Percentiles rank a stretch among this genome's conserved stretches.
Conservation (phyloP, 53 echinoderm and acorn worm species). For the Temnopleurus reevesii region DNA sequence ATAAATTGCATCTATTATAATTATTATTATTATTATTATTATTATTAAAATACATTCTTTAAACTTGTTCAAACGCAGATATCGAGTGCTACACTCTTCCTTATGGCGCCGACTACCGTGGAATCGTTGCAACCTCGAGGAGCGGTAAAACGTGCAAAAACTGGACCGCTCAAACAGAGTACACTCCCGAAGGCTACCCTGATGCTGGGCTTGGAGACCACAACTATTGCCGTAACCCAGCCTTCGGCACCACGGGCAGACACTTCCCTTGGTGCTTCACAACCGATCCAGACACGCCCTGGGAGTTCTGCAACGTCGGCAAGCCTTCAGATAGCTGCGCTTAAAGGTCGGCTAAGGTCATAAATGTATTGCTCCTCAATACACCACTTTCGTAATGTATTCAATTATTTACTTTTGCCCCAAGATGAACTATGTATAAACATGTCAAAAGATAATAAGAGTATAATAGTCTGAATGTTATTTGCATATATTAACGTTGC, state of each 20-base stretch:
- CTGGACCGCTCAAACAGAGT: conserved; percentile 62
- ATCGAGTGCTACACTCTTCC: conserved; percentile 65
- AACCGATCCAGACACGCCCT: conserved; percentile 25
- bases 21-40: too few species aligned
- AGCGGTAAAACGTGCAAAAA: conserved; percentile 68
- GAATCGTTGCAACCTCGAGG: conserved; percentile 52
- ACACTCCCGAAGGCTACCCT: conserved; percentile 63
- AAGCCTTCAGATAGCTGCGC: conserved; percentile 44
- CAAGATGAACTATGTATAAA: too few species aligned
- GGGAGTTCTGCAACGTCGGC: conserved; percentile 83
- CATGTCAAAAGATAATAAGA: too few species aligned
- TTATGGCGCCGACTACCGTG: conserved; percentile 71
- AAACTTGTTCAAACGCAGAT: too few species aligned
- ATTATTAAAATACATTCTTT: too few species aligned
- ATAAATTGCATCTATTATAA: too few species aligned
- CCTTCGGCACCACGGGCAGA: conserved; percentile 40
- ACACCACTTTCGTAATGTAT: too few species aligned
- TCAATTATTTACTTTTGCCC: too few species aligned
- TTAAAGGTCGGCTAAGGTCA: too few species aligned
- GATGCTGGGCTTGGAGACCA: conserved; percentile 75
- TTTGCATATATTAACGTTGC: too few species aligned
- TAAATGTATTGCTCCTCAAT: too few species aligned
- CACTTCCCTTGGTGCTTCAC: conserved; percentile 83
- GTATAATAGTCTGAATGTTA: too few species aligned
- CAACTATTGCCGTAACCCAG: conserved; percentile 84